Conservation (phyloP, 2,888 invertebrate genomes). For the Xestia c-nigrum region DNA sequence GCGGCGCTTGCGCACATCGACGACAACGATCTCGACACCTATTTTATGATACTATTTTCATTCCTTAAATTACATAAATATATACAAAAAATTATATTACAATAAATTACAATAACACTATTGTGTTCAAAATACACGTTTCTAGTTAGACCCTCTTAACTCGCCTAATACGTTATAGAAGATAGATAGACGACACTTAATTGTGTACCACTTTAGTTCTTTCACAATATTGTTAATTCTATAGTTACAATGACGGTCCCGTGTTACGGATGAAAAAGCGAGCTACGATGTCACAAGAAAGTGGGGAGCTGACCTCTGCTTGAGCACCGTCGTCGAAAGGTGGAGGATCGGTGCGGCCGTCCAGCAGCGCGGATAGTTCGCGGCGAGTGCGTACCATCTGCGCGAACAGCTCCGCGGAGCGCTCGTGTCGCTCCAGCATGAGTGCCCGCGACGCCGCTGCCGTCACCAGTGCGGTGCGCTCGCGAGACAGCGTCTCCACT, state of each 20-base stretch:
- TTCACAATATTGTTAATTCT: not conserved
- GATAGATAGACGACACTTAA: not conserved
- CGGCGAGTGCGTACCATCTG: slow-evolving; percentile 79
- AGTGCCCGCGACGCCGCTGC: slow-evolving; percentile 85
- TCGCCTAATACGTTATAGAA: not conserved
- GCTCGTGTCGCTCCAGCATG: slow-evolving; percentile 87
- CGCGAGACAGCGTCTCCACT: slow-evolving; percentile 81
- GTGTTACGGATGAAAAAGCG: not conserved
- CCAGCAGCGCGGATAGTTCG: slow-evolving; percentile 77
- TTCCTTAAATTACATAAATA: not conserved
- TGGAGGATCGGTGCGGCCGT: slow-evolving; percentile 72
- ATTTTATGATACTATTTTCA: slow-evolving; percentile 26
- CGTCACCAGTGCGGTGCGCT: slow-evolving; percentile 81
- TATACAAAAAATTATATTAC: too few species aligned
- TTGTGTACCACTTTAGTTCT: not conserved
- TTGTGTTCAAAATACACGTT: not conserved
- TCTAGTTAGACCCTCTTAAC: not conserved
- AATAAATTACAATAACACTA: not conserved
- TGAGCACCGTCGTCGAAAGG: slow-evolving; percentile 68
- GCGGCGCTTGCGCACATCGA: slow-evolving; percentile 80
- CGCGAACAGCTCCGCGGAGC: slow-evolving; percentile 83
- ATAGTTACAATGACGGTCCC: not conserved
- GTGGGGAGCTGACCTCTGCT: slow-evolving; percentile 71
- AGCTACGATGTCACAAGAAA: not conserved
- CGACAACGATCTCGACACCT: slow-evolving; percentile 82